A percentile compares a stretch with the other conserved stretches of the same genome.
These are phyloP conservation scores for Trachythela sp. DNA, from an alignment of 64 coral and sea anemone genomes.

Conservation along the genomic window DNA sequence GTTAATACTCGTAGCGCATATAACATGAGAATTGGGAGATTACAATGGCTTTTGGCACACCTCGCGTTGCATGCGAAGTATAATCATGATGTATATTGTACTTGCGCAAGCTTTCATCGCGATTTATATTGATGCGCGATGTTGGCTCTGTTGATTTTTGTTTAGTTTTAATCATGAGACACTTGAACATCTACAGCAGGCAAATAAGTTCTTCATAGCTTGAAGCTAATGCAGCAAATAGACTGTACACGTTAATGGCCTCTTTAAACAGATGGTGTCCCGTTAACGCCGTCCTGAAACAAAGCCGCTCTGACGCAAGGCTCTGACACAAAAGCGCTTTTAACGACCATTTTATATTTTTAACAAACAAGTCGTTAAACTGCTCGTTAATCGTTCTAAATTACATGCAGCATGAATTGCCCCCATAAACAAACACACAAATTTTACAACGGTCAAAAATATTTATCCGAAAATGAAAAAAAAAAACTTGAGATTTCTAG, in stretches of 20 bases:
- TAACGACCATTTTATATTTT: slow-evolving; percentile 9
- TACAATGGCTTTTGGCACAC: not conserved
- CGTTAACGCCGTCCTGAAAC: not conserved
- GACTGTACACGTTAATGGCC: not conserved
- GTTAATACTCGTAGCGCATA: not conserved
- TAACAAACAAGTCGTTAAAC: not conserved
- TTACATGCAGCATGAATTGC: not conserved
- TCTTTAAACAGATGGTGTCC: not conserved
- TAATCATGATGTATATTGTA: not conserved
- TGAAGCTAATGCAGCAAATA: not conserved
- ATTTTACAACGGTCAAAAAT: not conserved
- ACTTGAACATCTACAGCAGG: not conserved
- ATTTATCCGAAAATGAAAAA: not conserved
- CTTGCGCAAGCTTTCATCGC: not conserved
- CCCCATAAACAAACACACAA: not conserved
- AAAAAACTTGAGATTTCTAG: not conserved
- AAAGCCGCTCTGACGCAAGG: not conserved
- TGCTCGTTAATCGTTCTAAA: not conserved
- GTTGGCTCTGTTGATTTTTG: not conserved
- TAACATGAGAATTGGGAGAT: not conserved
- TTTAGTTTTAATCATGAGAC: not conserved
- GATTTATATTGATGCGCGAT: not conserved
- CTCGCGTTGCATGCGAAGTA: not conserved
- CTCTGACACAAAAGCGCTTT: not conserved
- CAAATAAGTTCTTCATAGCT: not conserved